Evolutionary conservation across 2,888 invertebrate genomes (phyloP).

Genomic region (Melangyna quadrimaculata): DNA sequence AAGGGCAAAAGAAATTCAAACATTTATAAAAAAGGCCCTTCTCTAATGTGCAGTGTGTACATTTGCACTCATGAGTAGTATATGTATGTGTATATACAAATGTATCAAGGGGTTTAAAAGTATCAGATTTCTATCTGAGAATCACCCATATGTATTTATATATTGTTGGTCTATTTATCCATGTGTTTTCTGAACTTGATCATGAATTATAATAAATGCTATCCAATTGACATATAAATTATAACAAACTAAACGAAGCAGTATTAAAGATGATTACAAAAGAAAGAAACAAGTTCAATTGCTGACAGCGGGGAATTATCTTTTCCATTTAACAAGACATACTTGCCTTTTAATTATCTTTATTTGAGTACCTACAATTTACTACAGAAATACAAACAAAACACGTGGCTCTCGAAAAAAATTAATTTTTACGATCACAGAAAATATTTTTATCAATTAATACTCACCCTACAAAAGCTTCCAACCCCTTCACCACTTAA

Average conservation of each 20-base stretch:
- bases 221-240: conserved; percentile 6
- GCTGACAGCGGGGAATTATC: not conserved
- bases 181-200: not conserved
- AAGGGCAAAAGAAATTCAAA: no score
- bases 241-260: not conserved
- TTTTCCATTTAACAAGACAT: not conserved
- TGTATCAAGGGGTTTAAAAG: no score
- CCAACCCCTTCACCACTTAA: not conserved
- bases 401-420: not conserved
- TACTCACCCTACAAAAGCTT: not conserved
- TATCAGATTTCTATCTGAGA: no score
- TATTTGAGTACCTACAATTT: not conserved
- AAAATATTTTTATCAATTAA: not conserved
- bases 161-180: not conserved
- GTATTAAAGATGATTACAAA: not conserved
- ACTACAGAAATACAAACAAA: not conserved
- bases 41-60: no score
- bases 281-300: not conserved
- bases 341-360: not conserved
- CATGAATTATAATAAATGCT: conserved; percentile 8
- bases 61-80: no score
- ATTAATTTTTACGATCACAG: not conserved
- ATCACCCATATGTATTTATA: no score
- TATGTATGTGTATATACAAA: no score
- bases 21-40: no score